A percentile compares a stretch with the other conserved stretches of the same genome.
These are phyloP conservation scores for Alligator sinensis DNA, from an alignment of 2,113 vertebrate genomes.

Conservation along the genomic window DNA sequence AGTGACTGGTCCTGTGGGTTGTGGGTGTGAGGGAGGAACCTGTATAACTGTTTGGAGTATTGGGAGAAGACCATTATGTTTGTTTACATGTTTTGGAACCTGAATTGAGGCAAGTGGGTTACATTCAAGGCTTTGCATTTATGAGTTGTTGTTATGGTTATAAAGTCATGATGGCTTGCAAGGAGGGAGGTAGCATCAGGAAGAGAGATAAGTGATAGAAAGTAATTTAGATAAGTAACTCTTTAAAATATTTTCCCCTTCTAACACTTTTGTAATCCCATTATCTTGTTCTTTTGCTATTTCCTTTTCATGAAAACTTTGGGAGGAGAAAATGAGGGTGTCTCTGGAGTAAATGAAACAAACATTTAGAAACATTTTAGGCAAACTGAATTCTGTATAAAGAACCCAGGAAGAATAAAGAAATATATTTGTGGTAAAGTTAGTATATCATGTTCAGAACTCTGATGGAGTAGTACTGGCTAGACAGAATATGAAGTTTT, in stretches of 20 bases:
- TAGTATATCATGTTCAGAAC: background rate
- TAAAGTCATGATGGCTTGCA: background rate
- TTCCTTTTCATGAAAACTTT: background rate
- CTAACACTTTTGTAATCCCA: accelerated
- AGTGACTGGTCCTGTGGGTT: background rate
- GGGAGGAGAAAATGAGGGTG: too few species aligned
- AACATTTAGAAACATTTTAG: background rate
- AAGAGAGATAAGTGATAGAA: background rate
- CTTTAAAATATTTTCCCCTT: background rate
- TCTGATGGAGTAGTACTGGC: background rate
- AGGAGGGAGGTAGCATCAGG: background rate
- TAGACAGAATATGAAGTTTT: accelerated
- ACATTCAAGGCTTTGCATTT: background rate
- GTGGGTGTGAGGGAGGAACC: background rate
- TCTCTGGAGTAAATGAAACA: background rate
- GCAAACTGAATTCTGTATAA: background rate
- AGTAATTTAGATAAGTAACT: background rate
- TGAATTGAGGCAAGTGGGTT: background rate
- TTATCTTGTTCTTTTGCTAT: background rate
- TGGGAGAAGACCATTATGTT: background rate
- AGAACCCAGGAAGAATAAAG: background rate
- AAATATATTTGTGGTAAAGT: background rate
- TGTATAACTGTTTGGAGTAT: too few species aligned
- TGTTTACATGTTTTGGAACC: background rate
- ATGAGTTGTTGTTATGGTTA: background rate